Conservation (phyloP, 2,888 invertebrate genomes). For the Sarcophaga carnaria region DNA sequence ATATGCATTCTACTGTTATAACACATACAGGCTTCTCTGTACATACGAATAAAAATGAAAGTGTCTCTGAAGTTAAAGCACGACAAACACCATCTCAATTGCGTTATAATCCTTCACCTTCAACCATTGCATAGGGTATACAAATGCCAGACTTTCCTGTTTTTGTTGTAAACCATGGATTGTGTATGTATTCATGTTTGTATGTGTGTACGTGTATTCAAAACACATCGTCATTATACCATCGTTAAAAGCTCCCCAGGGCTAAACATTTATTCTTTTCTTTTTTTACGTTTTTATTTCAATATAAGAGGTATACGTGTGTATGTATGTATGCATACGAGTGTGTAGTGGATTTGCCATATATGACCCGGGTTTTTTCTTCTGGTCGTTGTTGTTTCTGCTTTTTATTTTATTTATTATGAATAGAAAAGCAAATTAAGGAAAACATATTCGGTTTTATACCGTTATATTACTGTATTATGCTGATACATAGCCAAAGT, state of each 20-base stretch:
- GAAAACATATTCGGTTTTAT: conserved; percentile 57
- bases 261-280: conserved; percentile 69
- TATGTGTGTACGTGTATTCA: conserved; percentile 59
- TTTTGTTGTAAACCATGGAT: conserved; percentile 12
- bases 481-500: not conserved
- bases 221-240: conserved; percentile 73
- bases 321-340: not conserved
- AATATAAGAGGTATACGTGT: conserved; percentile 1
- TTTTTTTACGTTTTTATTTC: conserved; percentile 57
- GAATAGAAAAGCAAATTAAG: conserved; percentile 67
- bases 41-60: too few relatives aligned
- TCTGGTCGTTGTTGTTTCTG: conserved; percentile 4
- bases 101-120: too few relatives aligned
- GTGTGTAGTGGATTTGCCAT: not conserved
- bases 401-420: conserved; percentile 62
- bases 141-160: conserved; percentile 55
- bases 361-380: conserved; percentile 71
- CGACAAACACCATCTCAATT: too few relatives aligned
- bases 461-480: conserved; percentile 17
- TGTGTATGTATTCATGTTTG: conserved; percentile 14
- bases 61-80: too few relatives aligned
- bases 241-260: conserved; percentile 76
- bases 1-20: too few relatives aligned
- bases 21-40: too few relatives aligned
- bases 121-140: too few relatives aligned